Evolutionary conservation across 2,797 vertebrate genomes (phyloP).

Genomic region (Molossus alvarezi): DNA sequence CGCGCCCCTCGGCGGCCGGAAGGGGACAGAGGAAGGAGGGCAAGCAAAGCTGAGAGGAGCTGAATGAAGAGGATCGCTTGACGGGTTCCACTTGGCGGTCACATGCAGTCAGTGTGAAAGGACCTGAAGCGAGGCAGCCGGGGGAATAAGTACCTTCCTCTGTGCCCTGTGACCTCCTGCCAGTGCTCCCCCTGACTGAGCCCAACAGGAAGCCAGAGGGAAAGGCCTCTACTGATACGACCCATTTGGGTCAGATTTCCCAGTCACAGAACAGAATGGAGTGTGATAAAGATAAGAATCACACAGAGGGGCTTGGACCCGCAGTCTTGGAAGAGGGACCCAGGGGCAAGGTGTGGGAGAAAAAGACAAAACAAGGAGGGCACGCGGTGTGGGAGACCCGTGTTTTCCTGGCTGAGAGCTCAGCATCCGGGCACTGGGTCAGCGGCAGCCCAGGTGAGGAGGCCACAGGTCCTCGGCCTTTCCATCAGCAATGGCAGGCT

Average conservation of each 20-base stretch:
- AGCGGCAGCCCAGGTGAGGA: not conserved
- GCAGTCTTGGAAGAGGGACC: not conserved
- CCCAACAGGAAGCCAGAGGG: not conserved
- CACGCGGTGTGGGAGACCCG: not conserved
- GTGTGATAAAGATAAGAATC: not conserved
- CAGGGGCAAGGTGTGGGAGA: not conserved
- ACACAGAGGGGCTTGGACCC: not conserved
- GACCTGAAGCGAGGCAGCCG: not conserved
- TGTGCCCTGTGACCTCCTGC: not conserved
- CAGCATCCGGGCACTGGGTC: too few species aligned
- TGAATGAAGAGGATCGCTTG: not conserved
- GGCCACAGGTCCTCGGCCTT: not conserved
- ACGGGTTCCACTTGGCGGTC: not conserved
- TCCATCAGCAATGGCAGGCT: not conserved
- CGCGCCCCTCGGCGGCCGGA: not conserved
- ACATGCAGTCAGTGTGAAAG: too few species aligned
- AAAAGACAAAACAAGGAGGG: not conserved
- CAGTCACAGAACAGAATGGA: not conserved
- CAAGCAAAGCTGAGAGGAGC: not conserved
- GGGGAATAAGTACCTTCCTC: not conserved
- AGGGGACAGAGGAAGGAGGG: not conserved
- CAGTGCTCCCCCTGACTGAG: not conserved
- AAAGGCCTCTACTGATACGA: not conserved
- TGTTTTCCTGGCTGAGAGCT: not conserved
- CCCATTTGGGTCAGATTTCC: not conserved